Base-by-base conservation (phyloP, 2,797 vertebrate genomes). In the Acanthornis magna region DNA sequence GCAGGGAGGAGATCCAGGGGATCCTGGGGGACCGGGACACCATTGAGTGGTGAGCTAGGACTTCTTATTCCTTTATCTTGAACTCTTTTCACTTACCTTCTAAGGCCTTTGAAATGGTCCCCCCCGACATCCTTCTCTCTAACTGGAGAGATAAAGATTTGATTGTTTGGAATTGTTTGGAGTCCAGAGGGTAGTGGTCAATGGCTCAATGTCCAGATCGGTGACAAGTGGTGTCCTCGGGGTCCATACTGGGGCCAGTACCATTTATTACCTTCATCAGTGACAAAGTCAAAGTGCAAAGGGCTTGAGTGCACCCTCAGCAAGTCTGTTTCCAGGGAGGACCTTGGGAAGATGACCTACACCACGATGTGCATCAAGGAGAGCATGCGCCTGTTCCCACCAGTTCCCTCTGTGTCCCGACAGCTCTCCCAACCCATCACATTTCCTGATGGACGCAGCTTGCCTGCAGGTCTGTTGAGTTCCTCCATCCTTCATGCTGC, bases 361-460 rank as follows among this genome's bases (percentile, higher is more conserved):
- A 99, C 98, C 54, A 99, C 98, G 2, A 99, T 99, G 99, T 99
- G 99, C 92, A 98, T 99, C 92, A 99, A 99, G 92, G 99, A 99
- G 95, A 98, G 97, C 8, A 94, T 99, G 34, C 98, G 99, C 11
- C 93, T 99, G 40, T 98, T 98, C 91, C 98, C 99, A 9, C 98
- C 99, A 0, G 97, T 98, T 16, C 97, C 98, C 15, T 62, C 61
- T 5, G 95, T 98, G 5, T 88, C 97, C 87, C 97, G 99, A 73
- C 80, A 92, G 58, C 95, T 97, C 76, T 97, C 97, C 87, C 98
- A 99, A 94, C 98, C 98, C 7, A 47, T 99, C 50, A 99, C 98
- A 1, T 99, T 99, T 95, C 97, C 96, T 16, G 99, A 99, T 95
- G 99, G 99, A 89, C 97, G 97, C 80, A 98, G 96, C 45, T 55